Evolutionary conservation across 2,888 invertebrate genomes (phyloP), one percentile per base, ranked within the genome.

Genomic region (Tenthredo mesomela): DNA sequence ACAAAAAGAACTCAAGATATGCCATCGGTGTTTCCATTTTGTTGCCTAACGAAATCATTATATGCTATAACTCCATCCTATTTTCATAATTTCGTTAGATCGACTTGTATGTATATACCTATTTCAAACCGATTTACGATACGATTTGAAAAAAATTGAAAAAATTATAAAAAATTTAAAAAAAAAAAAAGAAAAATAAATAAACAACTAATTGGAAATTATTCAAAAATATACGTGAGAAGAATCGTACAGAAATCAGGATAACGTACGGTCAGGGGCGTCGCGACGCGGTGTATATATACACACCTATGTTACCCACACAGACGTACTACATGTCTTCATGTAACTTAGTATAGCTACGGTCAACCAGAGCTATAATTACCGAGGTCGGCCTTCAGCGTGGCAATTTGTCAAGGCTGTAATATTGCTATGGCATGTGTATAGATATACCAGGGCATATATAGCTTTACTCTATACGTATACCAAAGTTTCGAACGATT

Each of bases 371-470:
- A 89, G 90, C 92, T 91, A 90, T 93, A 93, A 93, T 93, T 93
- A 93, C 92, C 86, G 83, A 89, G 91, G 88, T 90, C 92, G 91
- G 91, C 92, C 92, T 92, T 93, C 92, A 91, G 90, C 91, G 90
- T 90, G 88, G 93, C 92, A 92, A 93, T 93, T 93, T 93, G 93
- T 93, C 92, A 93, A 93, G 93, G 92, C 92, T 93, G 91, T 82
- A 85, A 85, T 85, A 85, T 85, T 65, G 71, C 65, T 70, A 61
- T 61, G 80, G 80, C 80, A 80, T 80, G 80, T 37, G 40, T 77
- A 77, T 40, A 40, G 37, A 61, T 58, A 80, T 25, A 6, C 29
- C 29, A 29, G 4, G 33, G 47, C 33, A 50, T 50, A 54, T 84
- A 67, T 82, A 43, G 84, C 61, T 91, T 33, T 91, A 91, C 91